Percentiles rank a stretch among this genome's conserved stretches.
These are phyloP conservation scores for Chamaetylas fuelleborni DNA, from an alignment of 2,113 vertebrate species.

Conservation along the genomic window DNA sequence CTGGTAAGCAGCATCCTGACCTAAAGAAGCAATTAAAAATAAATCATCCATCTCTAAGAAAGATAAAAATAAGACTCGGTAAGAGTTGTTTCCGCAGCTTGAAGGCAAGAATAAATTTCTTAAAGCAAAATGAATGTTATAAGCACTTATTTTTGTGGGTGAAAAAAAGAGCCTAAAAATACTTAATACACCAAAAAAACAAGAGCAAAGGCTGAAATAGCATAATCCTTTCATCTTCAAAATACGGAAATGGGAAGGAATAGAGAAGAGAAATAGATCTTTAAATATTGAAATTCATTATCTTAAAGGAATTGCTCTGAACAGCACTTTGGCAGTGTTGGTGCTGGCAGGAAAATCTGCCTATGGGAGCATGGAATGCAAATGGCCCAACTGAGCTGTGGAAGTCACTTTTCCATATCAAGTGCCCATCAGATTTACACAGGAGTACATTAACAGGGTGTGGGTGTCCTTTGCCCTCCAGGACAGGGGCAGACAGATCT, in stretches of 20 bases:
- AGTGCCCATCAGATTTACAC: neutral
- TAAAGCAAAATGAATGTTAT: conserved; percentile 65
- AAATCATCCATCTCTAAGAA: conserved; percentile 64
- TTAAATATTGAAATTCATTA: conserved; percentile 12
- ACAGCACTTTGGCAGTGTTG: neutral
- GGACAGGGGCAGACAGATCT: neutral
- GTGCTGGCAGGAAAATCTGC: neutral
- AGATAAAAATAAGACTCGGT: conserved; percentile 64
- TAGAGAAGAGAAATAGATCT: neutral
- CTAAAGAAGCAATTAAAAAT: conserved; percentile 70
- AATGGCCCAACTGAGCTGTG: accelerated
- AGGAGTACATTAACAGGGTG: neutral
- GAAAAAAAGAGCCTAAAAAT: conserved; percentile 23
- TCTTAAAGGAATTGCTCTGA: neutral
- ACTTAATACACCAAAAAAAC: neutral
- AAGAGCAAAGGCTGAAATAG: neutral
- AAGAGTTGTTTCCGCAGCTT: conserved; percentile 62
- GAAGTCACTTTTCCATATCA: neutral
- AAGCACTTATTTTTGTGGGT: conserved; percentile 41
- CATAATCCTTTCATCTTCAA: conserved; percentile 3
- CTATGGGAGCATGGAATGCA: neutral
- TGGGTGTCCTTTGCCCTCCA: neutral
- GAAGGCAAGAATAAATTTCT: conserved; percentile 59
- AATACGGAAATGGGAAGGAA: neutral
- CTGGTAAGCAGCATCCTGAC: conserved; percentile 48